phyloP scores from a whole-genome alignment of 2,797 vertebrate species.

The Lepus oiostolus region DNA sequence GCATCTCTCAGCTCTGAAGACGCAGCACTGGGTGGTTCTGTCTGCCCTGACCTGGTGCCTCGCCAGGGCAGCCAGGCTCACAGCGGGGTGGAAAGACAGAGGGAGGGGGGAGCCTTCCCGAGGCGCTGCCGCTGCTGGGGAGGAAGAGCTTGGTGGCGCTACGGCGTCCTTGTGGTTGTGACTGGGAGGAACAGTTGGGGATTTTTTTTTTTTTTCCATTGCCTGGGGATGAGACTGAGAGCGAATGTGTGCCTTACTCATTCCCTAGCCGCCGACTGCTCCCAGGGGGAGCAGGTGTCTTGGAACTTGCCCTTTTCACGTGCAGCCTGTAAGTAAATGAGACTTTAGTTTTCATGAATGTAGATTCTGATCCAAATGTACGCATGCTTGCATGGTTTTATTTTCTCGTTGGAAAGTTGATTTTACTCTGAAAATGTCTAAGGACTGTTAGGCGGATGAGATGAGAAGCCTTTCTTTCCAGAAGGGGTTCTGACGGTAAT shows the following conservation, averaged over 20 bases:
- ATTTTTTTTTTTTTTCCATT: constrained; percentile 83
- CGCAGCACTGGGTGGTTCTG: neutral
- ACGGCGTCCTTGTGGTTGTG: constrained; percentile 80
- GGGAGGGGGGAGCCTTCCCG: constrained; percentile 75
- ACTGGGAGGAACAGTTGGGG: constrained; percentile 83
- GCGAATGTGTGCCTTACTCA: constrained; percentile 73
- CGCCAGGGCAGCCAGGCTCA: constrained; percentile 50
- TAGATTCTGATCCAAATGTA: constrained; percentile 35
- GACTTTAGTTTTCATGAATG: constrained; percentile 39
- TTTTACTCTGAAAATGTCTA: constrained; percentile 61
- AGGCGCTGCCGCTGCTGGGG: constrained; percentile 62
- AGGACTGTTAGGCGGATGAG: neutral
- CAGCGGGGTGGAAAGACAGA: constrained; percentile 70
- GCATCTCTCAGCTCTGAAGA: constrained; percentile 27
- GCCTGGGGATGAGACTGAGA: constrained; percentile 70
- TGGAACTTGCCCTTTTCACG: constrained; percentile 77
- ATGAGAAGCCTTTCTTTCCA: neutral
- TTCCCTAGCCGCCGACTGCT: constrained; percentile 71
- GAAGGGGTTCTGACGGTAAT: neutral
- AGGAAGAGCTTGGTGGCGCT: constrained; percentile 84
- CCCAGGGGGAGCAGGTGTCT: constrained; percentile 78
- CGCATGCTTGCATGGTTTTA: constrained; percentile 66
- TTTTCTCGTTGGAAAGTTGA: constrained; percentile 23
- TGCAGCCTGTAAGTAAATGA: constrained; percentile 86
- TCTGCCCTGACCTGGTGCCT: constrained; percentile 64